These are phyloP conservation scores for Cataglyphis cursor DNA, from an alignment of 2,888 invertebrate species.

Conservation along the genomic window DNA sequence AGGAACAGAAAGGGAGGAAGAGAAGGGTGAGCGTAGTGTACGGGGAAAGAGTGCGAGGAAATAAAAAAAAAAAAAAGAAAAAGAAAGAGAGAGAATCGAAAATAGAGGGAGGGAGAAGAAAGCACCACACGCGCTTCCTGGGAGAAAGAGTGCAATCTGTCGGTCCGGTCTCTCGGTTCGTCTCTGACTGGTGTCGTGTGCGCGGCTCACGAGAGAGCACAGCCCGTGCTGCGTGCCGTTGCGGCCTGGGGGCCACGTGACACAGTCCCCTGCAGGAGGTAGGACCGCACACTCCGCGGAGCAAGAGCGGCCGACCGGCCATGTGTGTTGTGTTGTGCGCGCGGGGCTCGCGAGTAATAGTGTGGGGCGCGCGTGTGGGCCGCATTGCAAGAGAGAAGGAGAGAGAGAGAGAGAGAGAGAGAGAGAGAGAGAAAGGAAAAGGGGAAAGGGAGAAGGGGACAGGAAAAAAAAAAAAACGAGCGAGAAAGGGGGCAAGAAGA, in stretches of 20 bases:
- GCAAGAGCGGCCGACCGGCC: conserved; percentile 52
- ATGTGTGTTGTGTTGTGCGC: conserved; percentile 53
- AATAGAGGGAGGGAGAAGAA: conserved; percentile 75
- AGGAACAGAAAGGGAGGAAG: conserved; percentile 15
- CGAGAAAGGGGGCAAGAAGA: conserved; percentile 54
- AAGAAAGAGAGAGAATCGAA: conserved; percentile 63
- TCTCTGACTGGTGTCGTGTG: conserved; percentile 84
- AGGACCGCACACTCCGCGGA: conserved; percentile 74
- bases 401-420: conserved; percentile 11
- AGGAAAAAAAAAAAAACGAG: conserved; percentile 15
- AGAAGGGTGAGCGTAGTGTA: conserved; percentile 19
- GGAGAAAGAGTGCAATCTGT: conserved; percentile 73
- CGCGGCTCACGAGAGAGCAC: conserved; percentile 80
- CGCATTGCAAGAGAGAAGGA: conserved; percentile 60
- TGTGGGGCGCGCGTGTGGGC: conserved; percentile 75
- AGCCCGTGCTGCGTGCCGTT: conserved; percentile 79
- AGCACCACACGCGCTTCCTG: conserved; percentile 74
- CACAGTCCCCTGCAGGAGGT: conserved; percentile 86
- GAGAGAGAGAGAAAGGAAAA: conserved; percentile 9
- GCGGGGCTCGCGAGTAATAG: conserved; percentile 65
- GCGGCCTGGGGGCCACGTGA: conserved; percentile 84
- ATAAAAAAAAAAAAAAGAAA: conserved; percentile 22
- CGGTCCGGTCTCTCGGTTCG: conserved; percentile 84
- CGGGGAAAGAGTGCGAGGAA: conserved; percentile 50
- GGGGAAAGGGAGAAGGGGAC: conserved; percentile 27